Conservation (phyloP, 2,888 invertebrate species). For the Anthophora plumipes region DNA sequence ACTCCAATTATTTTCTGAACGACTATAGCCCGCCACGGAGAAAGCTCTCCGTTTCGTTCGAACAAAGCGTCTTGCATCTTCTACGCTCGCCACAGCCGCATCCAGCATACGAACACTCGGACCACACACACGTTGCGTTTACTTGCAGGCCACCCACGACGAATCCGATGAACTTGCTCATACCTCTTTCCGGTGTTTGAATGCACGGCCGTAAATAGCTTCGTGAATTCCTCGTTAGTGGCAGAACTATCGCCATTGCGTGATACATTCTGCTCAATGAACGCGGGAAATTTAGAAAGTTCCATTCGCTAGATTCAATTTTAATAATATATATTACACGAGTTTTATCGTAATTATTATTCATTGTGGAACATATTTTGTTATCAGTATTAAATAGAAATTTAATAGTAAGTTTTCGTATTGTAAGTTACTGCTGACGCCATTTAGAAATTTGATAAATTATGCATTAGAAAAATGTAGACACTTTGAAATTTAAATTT, state of each 20-base stretch:
- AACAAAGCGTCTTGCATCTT: conserved; percentile 77
- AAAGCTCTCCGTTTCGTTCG: conserved; percentile 70
- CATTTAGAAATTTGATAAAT: not conserved
- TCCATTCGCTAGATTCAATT: not conserved
- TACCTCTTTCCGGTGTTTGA: conserved; percentile 66
- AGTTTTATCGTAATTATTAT: not conserved
- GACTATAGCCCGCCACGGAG: conserved; percentile 57
- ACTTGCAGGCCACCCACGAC: conserved; percentile 79
- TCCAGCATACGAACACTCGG: conserved; percentile 73
- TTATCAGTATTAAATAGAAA: not conserved
- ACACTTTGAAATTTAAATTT: not conserved
- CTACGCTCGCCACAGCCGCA: conserved; percentile 71
- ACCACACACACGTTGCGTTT: conserved; percentile 77
- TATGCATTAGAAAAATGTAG: not conserved
- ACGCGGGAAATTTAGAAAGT: conserved; percentile 11
- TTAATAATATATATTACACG: not conserved
- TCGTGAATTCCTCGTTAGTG: conserved; percentile 49
- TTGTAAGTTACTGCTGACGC: not conserved
- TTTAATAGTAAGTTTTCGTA: not conserved
- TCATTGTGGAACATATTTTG: not conserved
- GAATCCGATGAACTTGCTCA: conserved; percentile 56
- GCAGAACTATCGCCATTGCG: conserved; percentile 28
- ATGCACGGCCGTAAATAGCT: conserved; percentile 46
- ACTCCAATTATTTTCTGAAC: conserved; percentile 16
- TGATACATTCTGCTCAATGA: not conserved